Conservation (phyloP, 2,113 vertebrate genomes). For the Serinus canaria region DNA sequence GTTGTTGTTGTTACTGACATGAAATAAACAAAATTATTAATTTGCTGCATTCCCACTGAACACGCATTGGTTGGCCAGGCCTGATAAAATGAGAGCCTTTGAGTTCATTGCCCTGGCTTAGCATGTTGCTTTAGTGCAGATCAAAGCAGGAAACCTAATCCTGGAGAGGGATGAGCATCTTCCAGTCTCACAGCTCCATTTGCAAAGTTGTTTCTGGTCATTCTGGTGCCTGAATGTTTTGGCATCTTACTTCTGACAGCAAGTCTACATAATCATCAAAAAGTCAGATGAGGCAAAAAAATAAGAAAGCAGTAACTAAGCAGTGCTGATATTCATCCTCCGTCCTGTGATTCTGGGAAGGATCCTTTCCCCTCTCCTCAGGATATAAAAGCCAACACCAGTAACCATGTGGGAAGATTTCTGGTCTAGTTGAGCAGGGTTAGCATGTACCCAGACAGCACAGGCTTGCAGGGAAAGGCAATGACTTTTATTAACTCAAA, state of each 20-base stretch:
- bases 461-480: background rate
- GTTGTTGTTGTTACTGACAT: background rate
- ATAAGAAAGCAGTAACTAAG: background rate
- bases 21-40: constrained; percentile 9
- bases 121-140: background rate
- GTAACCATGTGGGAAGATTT: background rate
- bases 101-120: background rate
- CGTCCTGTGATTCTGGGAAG: background rate
- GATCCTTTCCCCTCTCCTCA: background rate
- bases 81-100: background rate
- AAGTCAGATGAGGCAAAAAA: background rate
- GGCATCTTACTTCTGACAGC: background rate
- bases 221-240: background rate
- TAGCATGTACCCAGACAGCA: background rate
- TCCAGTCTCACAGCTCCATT: background rate
- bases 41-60: background rate
- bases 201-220: background rate
- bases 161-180: background rate
- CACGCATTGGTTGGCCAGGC: background rate
- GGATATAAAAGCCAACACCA: background rate
- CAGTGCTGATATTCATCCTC: background rate
- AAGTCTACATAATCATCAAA: background rate
- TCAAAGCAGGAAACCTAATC: background rate
- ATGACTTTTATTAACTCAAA: background rate
- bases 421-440: background rate